Evolutionary conservation across 2,797 vertebrate species (phyloP), one percentile per base, ranked within the genome.

Genomic region (Distichodus sexfasciatus): DNA sequence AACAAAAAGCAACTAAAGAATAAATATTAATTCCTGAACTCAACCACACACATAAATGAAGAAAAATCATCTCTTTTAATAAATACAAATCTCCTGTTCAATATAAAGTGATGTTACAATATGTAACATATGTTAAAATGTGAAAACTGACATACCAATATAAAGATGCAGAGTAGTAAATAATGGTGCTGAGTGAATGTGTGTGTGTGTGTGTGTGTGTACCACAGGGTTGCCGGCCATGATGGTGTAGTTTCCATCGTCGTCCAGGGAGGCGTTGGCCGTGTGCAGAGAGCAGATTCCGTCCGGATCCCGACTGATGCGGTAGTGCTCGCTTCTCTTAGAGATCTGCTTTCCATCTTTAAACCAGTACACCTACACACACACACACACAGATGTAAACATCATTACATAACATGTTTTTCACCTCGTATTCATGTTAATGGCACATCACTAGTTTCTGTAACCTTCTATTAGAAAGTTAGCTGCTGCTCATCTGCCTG

Each of bases 281-380:
- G 94, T 93, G 76, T 94, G 94, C 72, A 99, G 92, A 0, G 86
- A 92, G 82, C 95, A 98, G 75, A 93, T 98, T 10, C 97, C 97
- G 0, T 97, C 94, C 0, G 90, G 82, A 51, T 96, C 94, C 26
- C 94, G 91, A 68, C 94, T 93, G 86, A 97, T 95, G 84, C 85
- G 87, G 87, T 98, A 99, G 87, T 98, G 97, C 58, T 98, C 96
- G 2, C 93, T 98, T 84, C 91, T 90, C 81, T 95, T 95, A 41
- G 96, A 99, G 85, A 99, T 98, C 86, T 99, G 96, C 82, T 99
- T 99, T 12, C 97, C 96, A 33, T 99, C 97, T 87, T 99, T 99
- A 82, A 98, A 99, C 97, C 97, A 99, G 84, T 99, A 99, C 55
- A 99, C 92, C 97, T 99, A 85, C 1, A 54, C 43, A 59, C 9